Evolutionary conservation across 2,797 vertebrate species (phyloP).

Genomic region (Phrynocephalus vlangalii): DNA sequence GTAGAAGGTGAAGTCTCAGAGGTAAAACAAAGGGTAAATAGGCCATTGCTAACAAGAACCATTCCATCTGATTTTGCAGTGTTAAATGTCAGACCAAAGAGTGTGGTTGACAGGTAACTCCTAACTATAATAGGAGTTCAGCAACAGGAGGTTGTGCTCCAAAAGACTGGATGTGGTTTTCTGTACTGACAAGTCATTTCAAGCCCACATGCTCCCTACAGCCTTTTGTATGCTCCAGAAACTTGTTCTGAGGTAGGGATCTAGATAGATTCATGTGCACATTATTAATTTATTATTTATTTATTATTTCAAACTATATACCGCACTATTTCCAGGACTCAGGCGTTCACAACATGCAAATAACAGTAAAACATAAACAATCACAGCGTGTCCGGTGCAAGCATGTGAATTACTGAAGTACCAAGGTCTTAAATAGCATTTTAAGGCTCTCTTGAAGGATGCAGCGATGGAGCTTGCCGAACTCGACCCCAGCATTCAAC

Average conservation of each 20-base stretch:
- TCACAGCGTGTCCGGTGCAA: no score
- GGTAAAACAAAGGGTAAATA: slow-evolving; percentile 48
- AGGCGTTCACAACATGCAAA: no score
- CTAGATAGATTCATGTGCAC: no score
- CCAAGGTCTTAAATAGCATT: no score
- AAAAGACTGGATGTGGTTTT: not conserved
- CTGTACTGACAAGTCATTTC: not conserved
- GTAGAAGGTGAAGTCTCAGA: slow-evolving; percentile 54
- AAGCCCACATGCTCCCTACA: not conserved
- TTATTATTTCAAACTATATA: no score
- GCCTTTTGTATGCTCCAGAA: not conserved
- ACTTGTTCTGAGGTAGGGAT: not conserved
- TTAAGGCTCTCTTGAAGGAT: no score
- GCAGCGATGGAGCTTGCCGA: no score
- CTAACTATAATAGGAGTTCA: slow-evolving; percentile 28
- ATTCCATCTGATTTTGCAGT: slow-evolving; percentile 51
- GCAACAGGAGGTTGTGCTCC: not conserved
- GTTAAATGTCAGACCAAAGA: slow-evolving; percentile 23
- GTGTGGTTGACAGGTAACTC: slow-evolving; percentile 27
- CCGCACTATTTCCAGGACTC: no score
- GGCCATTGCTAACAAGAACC: slow-evolving; percentile 58
- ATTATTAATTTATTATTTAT: no score
- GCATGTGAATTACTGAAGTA: no score
- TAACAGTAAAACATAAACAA: no score
- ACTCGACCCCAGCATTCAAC: no score